Conservation (phyloP, 1,140 invertebrate species). For the Lamellibrachia luymesi region DNA sequence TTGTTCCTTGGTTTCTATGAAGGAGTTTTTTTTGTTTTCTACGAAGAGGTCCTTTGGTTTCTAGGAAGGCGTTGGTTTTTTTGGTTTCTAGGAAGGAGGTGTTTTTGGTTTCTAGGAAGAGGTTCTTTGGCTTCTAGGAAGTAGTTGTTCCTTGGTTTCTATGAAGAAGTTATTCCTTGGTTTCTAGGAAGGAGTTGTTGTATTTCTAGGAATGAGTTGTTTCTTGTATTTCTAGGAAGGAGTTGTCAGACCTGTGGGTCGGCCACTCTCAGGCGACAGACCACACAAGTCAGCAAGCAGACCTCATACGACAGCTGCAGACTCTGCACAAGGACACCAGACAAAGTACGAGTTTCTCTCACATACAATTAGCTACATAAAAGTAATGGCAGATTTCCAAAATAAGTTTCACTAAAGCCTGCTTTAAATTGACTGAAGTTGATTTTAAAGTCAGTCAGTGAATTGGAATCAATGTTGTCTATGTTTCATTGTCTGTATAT, state of each 20-base stretch:
- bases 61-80: not conserved
- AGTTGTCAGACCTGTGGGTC: conserved; percentile 42
- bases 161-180: not conserved
- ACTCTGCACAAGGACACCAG: conserved; percentile 52
- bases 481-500: too few relatives aligned
- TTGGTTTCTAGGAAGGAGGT: not conserved
- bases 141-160: too few relatives aligned
- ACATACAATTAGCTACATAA: not conserved
- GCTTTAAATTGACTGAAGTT: too few relatives aligned
- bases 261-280: conserved; percentile 49
- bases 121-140: not conserved
- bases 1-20: not conserved
- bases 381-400: too few relatives aligned
- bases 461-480: too few relatives aligned
- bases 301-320: conserved; percentile 51
- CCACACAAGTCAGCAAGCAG: conserved; percentile 50
- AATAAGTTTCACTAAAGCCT: too few relatives aligned
- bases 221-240: conserved; percentile 10
- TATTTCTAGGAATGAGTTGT: not conserved
- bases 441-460: too few relatives aligned
- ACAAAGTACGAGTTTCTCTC: conserved; percentile 42
- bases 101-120: not conserved
- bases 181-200: not conserved
- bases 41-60: not conserved
- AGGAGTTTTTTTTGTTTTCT: not conserved